Percentiles rank a stretch among this genome's conserved stretches.
Evolutionary conservation across 2,113 vertebrate genomes (phyloP).

Genomic region (Phodopus roborovskii): DNA sequence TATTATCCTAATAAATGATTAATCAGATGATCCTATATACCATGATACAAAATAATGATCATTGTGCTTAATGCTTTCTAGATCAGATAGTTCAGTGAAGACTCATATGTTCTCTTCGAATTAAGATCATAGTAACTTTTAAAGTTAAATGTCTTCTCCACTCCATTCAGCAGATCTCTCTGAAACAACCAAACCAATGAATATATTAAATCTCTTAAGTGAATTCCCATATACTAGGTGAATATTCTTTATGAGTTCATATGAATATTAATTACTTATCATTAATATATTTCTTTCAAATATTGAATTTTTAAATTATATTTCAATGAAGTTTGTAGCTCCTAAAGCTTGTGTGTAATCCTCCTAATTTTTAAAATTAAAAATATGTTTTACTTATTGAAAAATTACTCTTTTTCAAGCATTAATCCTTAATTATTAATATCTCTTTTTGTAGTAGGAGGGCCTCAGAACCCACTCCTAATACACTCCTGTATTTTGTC

Average conservation of each 20-base stretch:
- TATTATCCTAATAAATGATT: background rate
- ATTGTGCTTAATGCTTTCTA: background rate
- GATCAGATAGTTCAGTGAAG: background rate
- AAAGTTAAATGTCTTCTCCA: background rate
- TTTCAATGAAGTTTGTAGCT: background rate
- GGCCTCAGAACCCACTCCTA: too few relatives aligned
- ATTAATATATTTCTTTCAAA: background rate
- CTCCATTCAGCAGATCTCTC: background rate
- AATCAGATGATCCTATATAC: background rate
- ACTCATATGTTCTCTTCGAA: background rate
- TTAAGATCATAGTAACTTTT: background rate
- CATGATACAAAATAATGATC: background rate
- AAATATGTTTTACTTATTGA: too few relatives aligned
- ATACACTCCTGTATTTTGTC: too few relatives aligned
- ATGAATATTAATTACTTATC: background rate
- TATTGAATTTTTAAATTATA: background rate
- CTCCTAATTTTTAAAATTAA: background rate
- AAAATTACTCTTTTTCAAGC: too few relatives aligned
- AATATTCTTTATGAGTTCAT: background rate
- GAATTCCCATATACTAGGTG: background rate
- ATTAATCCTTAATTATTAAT: too few relatives aligned
- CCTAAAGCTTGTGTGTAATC: background rate
- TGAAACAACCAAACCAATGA: background rate
- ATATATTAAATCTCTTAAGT: background rate
- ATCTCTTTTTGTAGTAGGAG: too few relatives aligned